phyloP scores from a whole-genome alignment of 2,888 invertebrate species.

The Trachelus stipa region DNA sequence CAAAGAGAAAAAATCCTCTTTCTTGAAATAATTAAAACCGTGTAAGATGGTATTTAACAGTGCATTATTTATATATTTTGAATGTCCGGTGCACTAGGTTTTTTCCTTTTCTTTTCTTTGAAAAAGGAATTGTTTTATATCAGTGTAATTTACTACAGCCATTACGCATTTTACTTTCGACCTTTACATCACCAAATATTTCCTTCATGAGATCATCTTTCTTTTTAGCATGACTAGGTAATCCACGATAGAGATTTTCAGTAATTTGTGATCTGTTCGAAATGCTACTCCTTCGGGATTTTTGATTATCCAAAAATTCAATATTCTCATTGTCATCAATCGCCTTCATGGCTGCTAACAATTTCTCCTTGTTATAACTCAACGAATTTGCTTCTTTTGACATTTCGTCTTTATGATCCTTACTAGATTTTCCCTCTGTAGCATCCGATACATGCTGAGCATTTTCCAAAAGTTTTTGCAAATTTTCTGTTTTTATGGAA shows the following conservation, averaged over 20 bases:
- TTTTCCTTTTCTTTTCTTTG: not conserved
- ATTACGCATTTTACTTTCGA: constrained; percentile 44
- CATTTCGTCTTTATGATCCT: constrained; percentile 30
- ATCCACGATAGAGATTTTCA: constrained; percentile 57
- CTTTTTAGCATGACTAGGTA: constrained; percentile 53
- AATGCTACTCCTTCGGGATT: constrained; percentile 32
- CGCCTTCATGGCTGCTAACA: constrained; percentile 74
- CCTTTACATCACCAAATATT: constrained; percentile 48
- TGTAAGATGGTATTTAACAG: not conserved
- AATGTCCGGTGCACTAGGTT: not conserved
- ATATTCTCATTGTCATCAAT: constrained; percentile 70
- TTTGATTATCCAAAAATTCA: constrained; percentile 48
- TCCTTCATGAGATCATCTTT: constrained; percentile 56
- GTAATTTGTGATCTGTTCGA: constrained; percentile 52
- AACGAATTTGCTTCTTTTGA: constrained; percentile 33
- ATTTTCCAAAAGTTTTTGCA: constrained; percentile 7
- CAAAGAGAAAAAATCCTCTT: not conserved
- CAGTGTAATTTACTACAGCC: constrained; percentile 50
- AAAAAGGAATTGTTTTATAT: constrained; percentile 10
- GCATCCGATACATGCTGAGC: constrained; percentile 3
- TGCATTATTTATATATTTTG: not conserved
- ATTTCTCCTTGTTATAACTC: constrained; percentile 69
- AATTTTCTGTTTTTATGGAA: constrained; percentile 3
- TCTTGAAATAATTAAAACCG: not conserved
- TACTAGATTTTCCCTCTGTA: not conserved